Evolutionary conservation across 2,888 invertebrate species (phyloP), one percentile per base, ranked within the genome.

Genomic region (Caprella mutica): DNA sequence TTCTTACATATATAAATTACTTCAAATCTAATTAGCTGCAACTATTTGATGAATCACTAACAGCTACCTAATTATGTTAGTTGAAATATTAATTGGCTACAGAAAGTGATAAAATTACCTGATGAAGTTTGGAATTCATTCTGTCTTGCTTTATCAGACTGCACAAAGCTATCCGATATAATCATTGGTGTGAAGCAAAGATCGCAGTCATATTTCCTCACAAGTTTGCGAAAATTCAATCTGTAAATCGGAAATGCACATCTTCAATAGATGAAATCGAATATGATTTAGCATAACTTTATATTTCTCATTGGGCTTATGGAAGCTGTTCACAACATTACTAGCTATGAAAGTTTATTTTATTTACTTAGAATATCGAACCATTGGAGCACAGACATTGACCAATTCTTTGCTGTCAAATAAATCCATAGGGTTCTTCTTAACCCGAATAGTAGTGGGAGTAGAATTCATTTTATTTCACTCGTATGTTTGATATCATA

Each of bases 101-200:
- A 9, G 43, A 43, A 19, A 43, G 17, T 19, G 35, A 33, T 8
- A 30, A 4, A 53, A 26, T 3, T 19, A 78, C 78, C 69, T 58
- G 69, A 62, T 67, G 80, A 82, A 2, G 87, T 88, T 5, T 81
- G 78, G 71, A 91, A 90, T 73, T 91, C 90, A 73, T 80, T 85
- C 5, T 77, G 72, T 53, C 97, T 80, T 14, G 94, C 94, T 74
- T 88, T 86, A 55, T 81, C 76, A 65, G 94, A 94, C 69, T 84
- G 82, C 54, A 88, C 82, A 74, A 96, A 96, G 1, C 92, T 91
- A 72, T 92, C 86, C 0, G 96, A 88, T 65, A 97, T 77, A 67
- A 97, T 92, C 97, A 98, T 97, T 1, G 97, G 96, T 0, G 94
- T 90, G 71, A 87, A 97, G 67, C 87, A 85, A 57, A 97, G 72